Evolutionary conservation across 2,888 invertebrate species (phyloP), one percentile per base, ranked within the genome.

Genomic region (Euphydryas editha): DNA sequence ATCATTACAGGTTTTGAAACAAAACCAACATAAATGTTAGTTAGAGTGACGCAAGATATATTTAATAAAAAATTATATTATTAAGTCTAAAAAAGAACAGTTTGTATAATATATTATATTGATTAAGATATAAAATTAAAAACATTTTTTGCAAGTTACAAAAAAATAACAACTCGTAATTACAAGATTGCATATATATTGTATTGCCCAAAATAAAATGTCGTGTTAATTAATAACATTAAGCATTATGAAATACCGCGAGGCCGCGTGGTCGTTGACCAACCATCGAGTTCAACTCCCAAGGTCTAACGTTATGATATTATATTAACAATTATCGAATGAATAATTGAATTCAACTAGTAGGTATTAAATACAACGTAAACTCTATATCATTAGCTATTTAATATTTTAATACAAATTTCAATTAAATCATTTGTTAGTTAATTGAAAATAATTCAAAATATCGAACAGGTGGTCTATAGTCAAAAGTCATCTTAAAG

Each of bases 241-340:
- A 24, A 24, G 10, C 21, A 24, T 51, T 51, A 54, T n/a, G 54
- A 36, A 54, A 54, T 11, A 17, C 17, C 3, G 0, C 54, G 54
- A 54, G 54, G 54, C 18, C 54, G 36, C 36, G 24, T 51, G 54
- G 54, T 54, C 54, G 54, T 54, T 54, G 54, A 54, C 54, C 54
- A 54, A 54, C 36, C 17, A 11, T 30, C 54, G 30, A 36, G 36
- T 54, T 54, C 54, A 54, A 54, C 17, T 36, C 10, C 10, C 54
- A 54, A 54, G 54, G 54, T 30, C 54, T 54, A 11, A 10, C 54
- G 4, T 17, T 17, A 54, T 36, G 54, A 54, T 54, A 54, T 30
- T n/a, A 15, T 46, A 46, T 46, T n/a, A 7, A 51, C 51, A 2
- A 51, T 51, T 51, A 15, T 21, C 18, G 21, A 51, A 1, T 15